These are phyloP conservation scores for Trematomus bernacchii DNA, from an alignment of 2,797 vertebrate species.

Conservation along the genomic window DNA sequence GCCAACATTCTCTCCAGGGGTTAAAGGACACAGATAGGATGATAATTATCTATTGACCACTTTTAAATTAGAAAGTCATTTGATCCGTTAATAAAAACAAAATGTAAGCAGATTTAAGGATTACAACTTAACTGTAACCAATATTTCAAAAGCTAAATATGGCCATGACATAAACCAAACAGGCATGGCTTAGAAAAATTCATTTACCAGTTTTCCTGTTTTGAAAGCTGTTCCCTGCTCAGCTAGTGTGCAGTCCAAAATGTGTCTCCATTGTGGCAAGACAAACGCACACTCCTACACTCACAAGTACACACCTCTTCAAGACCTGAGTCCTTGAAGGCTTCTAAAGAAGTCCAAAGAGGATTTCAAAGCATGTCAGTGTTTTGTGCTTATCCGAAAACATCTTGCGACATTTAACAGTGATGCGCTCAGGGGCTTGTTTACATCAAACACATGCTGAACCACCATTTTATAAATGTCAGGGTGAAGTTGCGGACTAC, in stretches of 20 bases:
- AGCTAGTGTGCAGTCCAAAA: slow-evolving; percentile 7
- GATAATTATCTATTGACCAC: neutral
- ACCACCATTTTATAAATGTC: slow-evolving; percentile 68
- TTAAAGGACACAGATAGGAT: neutral
- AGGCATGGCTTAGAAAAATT: neutral
- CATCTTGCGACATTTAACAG: slow-evolving; percentile 72
- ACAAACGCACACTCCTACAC: neutral
- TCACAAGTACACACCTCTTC: slow-evolving; percentile 18
- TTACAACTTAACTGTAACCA: neutral
- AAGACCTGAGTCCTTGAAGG: slow-evolving; percentile 11
- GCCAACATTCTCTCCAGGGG: neutral
- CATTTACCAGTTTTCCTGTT: neutral
- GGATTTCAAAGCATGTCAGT: slow-evolving; percentile 39
- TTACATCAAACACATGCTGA: slow-evolving; percentile 67
- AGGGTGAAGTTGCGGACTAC: slow-evolving; percentile 46
- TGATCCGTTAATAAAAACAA: neutral
- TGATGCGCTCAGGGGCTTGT: slow-evolving; percentile 60
- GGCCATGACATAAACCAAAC: neutral
- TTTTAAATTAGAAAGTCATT: neutral
- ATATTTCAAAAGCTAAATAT: neutral
- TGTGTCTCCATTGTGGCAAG: slow-evolving; percentile 9
- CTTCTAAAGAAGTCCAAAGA: slow-evolving; percentile 31
- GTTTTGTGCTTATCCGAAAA: slow-evolving; percentile 60
- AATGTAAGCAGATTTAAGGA: neutral
- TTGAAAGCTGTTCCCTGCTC: neutral